A percentile compares a stretch with the other conserved stretches of the same genome.
These are phyloP conservation scores for Zalophus californianus DNA, from an alignment of 2,797 vertebrate genomes.

Conservation along the genomic window DNA sequence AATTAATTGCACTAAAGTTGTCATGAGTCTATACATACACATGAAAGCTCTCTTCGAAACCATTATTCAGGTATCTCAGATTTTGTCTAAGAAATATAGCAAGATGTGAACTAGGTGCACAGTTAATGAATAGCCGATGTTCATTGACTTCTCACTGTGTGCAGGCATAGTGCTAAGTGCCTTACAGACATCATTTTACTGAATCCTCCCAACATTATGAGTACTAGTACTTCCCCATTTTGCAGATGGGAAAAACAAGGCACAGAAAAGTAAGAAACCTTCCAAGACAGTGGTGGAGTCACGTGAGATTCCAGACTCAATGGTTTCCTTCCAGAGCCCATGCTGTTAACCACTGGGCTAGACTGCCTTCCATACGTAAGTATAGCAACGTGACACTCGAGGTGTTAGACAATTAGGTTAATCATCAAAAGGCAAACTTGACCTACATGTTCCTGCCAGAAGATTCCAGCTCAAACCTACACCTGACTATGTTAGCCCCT, in stretches of 20 bases:
- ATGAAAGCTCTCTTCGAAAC: background rate
- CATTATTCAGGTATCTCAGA: background rate
- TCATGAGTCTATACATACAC: background rate
- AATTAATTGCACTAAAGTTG: background rate
- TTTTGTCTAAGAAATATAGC: background rate
- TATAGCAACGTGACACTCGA: background rate
- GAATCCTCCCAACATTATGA: background rate
- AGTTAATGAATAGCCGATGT: no score
- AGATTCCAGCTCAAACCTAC: background rate
- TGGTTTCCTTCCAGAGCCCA: background rate
- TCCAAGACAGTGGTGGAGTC: background rate
- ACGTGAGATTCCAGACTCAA: background rate
- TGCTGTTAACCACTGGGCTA: background rate
- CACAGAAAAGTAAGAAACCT: background rate
- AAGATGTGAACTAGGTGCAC: background rate
- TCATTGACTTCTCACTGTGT: fast-evolving
- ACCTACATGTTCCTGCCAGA: background rate
- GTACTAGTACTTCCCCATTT: background rate
- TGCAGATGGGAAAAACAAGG: background rate
- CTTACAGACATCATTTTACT: background rate
- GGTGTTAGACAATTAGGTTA: background rate
- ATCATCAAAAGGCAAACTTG: background rate
- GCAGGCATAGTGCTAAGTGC: background rate
- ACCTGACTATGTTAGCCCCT: fast-evolving
- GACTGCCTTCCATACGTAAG: background rate